Conservation (phyloP, 2,113 vertebrate species). For the Mesocricetus auratus region DNA sequence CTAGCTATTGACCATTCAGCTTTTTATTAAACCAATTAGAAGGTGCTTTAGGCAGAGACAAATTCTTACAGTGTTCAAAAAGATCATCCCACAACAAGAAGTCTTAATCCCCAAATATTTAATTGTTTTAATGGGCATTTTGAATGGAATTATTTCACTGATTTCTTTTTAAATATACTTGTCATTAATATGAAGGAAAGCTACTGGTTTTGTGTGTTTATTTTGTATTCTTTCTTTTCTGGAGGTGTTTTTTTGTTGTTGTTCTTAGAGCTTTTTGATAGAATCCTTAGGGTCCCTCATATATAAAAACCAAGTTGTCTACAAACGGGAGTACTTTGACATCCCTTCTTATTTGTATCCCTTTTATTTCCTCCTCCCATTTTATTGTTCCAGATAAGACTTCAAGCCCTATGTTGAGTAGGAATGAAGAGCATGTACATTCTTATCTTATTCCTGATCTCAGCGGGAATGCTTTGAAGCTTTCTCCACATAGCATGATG, state of each 20-base stretch:
- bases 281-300: neutral
- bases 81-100: too few relatives aligned
- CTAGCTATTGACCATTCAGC: too few relatives aligned
- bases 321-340: neutral
- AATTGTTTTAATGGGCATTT: neutral
- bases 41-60: too few relatives aligned
- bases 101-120: neutral
- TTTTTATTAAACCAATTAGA: too few relatives aligned
- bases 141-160: too few relatives aligned
- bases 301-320: too few relatives aligned
- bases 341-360: neutral
- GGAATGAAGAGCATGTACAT: too few relatives aligned
- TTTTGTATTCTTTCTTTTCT: neutral
- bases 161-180: neutral
- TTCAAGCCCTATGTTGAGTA: neutral
- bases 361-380: neutral
- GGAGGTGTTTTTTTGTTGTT: neutral
- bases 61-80: too few relatives aligned
- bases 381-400: neutral
- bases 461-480: neutral
- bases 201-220: neutral
- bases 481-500: neutral
- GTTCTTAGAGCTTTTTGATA: neutral
- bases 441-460: neutral
- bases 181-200: neutral